Evolutionary conservation across 2,113 vertebrate genomes (phyloP), one percentile per base, ranked within the genome.

Genomic region (Albula glossodonta): DNA sequence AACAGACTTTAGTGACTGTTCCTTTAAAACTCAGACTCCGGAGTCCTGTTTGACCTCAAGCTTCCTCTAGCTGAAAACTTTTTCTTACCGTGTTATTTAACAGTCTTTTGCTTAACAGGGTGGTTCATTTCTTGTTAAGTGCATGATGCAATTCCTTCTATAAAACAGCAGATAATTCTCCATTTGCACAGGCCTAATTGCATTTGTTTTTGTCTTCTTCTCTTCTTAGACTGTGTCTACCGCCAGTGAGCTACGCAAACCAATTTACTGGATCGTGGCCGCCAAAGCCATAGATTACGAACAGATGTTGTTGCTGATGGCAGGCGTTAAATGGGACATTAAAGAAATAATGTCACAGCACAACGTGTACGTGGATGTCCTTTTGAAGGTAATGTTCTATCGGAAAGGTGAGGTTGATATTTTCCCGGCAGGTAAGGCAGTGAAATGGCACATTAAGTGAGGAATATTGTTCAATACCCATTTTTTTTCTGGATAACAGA

Each of bases 271-370:
- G 98, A 98, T 99, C 41, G 98, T 99, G 88, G 98, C 98, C 57
- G 98, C 97, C 87, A 99, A 98, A 95, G 98, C 98, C 89, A 98
- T 99, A 83, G 98, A 99, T 92, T 99, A 99, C 83, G 98, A 99
- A 66, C 98, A 99, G 91, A 98, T 97, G 97, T 92, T 99, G 86
- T 96, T 97, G 60, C 92, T 99, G 83, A 99, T 99, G 98, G 91
- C 96, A 0, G 98, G 96, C 66, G 98, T 99, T 81, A 99, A 99
- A 91, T 99, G 98, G 98, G 98, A 99, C 92, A 97, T 99, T 77
- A 98, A 97, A 86, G 98, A 99, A 95, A 99, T 99, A 88, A 99
- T 99, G 98, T 99, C 98, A 1, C 98, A 99, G 90, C 98, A 99
- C 93, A 99, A 99, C 7, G 79, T 99, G n/a, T 99, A 99, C 8